Conservation (phyloP, 2,797 vertebrate genomes). For the Cheirogaleus major region DNA sequence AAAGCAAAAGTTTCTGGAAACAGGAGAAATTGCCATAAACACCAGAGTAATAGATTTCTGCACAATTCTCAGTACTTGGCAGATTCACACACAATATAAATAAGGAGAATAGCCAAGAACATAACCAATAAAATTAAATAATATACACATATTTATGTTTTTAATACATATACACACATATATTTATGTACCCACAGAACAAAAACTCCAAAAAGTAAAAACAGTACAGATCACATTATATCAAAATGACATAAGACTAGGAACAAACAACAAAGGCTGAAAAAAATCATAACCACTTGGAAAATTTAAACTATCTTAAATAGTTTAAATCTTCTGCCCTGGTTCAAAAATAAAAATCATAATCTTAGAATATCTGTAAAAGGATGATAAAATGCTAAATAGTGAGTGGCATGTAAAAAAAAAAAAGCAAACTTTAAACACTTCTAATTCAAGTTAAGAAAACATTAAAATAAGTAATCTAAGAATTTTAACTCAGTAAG, state of each 20-base stretch:
- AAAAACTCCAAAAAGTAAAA: conserved; percentile 54
- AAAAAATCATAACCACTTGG: not conserved
- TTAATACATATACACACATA: not conserved
- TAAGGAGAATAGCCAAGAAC: not conserved
- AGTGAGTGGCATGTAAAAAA: not conserved
- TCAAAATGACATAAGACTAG: not conserved
- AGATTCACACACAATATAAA: conserved; percentile 2
- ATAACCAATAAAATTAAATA: conserved; percentile 31
- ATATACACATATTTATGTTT: not conserved
- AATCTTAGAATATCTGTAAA: conserved; percentile 10
- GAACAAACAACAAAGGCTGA: not conserved
- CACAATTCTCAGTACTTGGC: not conserved
- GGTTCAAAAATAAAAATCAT: not conserved
- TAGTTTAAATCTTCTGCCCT: not conserved
- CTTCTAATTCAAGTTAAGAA: not conserved
- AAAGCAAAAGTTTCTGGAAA: conserved; percentile 30
- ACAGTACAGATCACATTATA: not conserved
- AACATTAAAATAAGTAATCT: not conserved
- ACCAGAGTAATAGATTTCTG: not conserved
- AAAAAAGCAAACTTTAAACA: conserved; percentile 10
- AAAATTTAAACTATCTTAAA: conserved; percentile 34
- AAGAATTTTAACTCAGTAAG: conserved; percentile 36
- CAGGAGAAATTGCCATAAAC: not conserved
- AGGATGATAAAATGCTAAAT: not conserved
- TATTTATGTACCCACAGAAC: not conserved